Percentiles rank a stretch among this genome's conserved stretches.
These are phyloP conservation scores for Zophobas atratus DNA, from an alignment of 1,140 invertebrate species.

Conservation along the genomic window DNA sequence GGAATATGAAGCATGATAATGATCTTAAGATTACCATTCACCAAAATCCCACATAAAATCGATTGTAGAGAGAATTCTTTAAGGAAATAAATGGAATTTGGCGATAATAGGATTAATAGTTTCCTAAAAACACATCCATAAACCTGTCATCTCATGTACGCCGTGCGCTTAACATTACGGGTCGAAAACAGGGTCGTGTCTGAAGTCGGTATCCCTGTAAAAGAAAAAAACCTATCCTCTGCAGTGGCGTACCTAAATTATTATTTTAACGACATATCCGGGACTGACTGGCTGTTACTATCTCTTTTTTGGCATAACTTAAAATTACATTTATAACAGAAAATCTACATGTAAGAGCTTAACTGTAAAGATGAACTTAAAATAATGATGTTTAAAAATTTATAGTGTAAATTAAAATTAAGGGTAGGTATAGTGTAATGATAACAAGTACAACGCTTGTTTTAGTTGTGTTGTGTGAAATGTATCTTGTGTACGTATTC, in stretches of 20 bases:
- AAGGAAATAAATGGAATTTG: slow-evolving; percentile 49
- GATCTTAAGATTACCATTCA: slow-evolving; percentile 51
- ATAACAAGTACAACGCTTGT: slow-evolving; percentile 58
- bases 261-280: slow-evolving; percentile 29
- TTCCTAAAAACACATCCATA: slow-evolving; percentile 57
- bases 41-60: slow-evolving; percentile 51
- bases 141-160: slow-evolving; percentile 57
- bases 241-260: slow-evolving; percentile 44
- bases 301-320: slow-evolving; percentile 27
- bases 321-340: slow-evolving; percentile 42
- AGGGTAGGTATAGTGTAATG: slow-evolving; percentile 51
- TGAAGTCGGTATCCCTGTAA: slow-evolving; percentile 61
- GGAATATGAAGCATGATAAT: slow-evolving; percentile 34
- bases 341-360: slow-evolving; percentile 42
- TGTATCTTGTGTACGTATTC: slow-evolving; percentile 45
- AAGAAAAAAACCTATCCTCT: slow-evolving; percentile 55
- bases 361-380: slow-evolving; percentile 43
- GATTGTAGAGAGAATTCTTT: slow-evolving; percentile 65
- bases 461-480: slow-evolving; percentile 56
- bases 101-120: slow-evolving; percentile 55
- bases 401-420: slow-evolving; percentile 43
- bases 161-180: slow-evolving; percentile 64
- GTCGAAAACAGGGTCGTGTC: slow-evolving; percentile 60
- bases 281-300: slow-evolving; percentile 11
- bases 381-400: slow-evolving; percentile 43